Evolutionary conservation across 2,888 invertebrate species (phyloP).

Genomic region (Sylvicola cinctus): DNA sequence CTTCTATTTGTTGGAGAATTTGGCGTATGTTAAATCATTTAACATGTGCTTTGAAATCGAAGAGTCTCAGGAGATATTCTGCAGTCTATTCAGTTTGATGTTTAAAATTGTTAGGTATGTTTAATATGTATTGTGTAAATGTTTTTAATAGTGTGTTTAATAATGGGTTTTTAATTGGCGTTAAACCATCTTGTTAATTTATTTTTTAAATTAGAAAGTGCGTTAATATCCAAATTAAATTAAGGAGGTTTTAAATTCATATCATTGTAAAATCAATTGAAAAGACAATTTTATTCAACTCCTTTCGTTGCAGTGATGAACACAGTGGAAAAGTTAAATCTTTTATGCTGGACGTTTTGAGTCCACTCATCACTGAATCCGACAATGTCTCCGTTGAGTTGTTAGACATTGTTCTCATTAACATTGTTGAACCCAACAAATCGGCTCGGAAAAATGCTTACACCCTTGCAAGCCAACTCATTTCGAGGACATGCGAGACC

Average conservation of each 20-base stretch:
- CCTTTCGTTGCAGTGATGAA: constrained; percentile 47
- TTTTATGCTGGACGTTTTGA: constrained; percentile 90
- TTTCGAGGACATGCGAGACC: constrained; percentile 78
- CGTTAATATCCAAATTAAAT: too few species aligned
- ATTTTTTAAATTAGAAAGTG: not conserved
- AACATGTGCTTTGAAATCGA: constrained; percentile 98
- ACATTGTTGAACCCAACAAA: constrained; percentile 87
- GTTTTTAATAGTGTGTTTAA: constrained; percentile 2
- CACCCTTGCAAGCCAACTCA: constrained; percentile 74
- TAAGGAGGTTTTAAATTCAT: too few species aligned
- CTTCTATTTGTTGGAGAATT: constrained; percentile 89
- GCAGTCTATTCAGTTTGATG: constrained; percentile 78
- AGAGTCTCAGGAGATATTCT: constrained; percentile 93
- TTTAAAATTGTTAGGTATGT: constrained; percentile 91
- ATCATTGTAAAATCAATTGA: too few species aligned
- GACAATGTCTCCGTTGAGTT: constrained; percentile 89
- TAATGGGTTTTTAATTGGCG: not conserved
- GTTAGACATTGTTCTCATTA: constrained; percentile 79
- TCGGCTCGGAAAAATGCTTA: constrained; percentile 77
- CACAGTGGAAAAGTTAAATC: constrained; percentile 91
- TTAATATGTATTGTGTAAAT: constrained; percentile 1
- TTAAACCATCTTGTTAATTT: constrained; percentile 1
- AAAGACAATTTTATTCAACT: too few species aligned
- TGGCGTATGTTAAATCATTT: constrained; percentile 94
- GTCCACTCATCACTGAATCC: constrained; percentile 85